Percentiles rank a stretch among this genome's conserved stretches.
phyloP scores from a whole-genome alignment of 2,113 vertebrate genomes.

The Daphoenositta chrysoptera region DNA sequence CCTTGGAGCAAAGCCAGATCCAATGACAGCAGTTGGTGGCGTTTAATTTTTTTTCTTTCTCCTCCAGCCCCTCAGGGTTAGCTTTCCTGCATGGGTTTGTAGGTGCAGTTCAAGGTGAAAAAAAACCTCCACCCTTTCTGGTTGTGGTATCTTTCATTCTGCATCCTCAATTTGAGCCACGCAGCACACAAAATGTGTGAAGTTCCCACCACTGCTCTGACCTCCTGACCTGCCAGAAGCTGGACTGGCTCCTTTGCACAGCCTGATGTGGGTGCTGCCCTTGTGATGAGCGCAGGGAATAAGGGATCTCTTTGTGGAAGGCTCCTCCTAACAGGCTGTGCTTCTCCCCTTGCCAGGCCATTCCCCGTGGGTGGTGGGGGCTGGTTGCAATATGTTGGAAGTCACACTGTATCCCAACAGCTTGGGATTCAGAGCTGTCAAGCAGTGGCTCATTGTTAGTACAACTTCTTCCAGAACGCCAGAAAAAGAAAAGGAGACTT shows the following conservation, averaged over 20 bases:
- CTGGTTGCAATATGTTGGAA: slow-evolving; percentile 54
- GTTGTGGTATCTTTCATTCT: not conserved
- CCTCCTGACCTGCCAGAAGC: not conserved
- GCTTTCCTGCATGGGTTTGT: not conserved
- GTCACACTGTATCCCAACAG: slow-evolving; percentile 60
- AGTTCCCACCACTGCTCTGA: not conserved
- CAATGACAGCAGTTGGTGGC: not conserved
- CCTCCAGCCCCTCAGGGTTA: not conserved
- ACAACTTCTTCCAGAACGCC: slow-evolving; percentile 29
- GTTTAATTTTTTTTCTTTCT: not conserved
- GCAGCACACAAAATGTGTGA: not conserved
- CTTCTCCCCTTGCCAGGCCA: slow-evolving; percentile 52
- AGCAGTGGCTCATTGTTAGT: slow-evolving; percentile 56
- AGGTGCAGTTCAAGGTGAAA: not conserved
- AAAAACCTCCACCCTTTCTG: not conserved
- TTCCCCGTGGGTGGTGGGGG: slow-evolving; percentile 50
- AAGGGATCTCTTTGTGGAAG: slow-evolving; percentile 14
- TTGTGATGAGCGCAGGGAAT: not conserved
- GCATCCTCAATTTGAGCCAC: not conserved
- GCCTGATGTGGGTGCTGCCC: not conserved
- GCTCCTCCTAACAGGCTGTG: slow-evolving; percentile 41
- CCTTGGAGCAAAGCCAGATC: slow-evolving; percentile 16
- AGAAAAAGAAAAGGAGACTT: slow-evolving; percentile 33
- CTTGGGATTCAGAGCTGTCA: slow-evolving; percentile 51
- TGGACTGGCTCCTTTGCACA: not conserved